A percentile compares a stretch with the other conserved stretches of the same genome.
phyloP scores from a whole-genome alignment of 2,888 invertebrate genomes.

The Stenodera caucasica region DNA sequence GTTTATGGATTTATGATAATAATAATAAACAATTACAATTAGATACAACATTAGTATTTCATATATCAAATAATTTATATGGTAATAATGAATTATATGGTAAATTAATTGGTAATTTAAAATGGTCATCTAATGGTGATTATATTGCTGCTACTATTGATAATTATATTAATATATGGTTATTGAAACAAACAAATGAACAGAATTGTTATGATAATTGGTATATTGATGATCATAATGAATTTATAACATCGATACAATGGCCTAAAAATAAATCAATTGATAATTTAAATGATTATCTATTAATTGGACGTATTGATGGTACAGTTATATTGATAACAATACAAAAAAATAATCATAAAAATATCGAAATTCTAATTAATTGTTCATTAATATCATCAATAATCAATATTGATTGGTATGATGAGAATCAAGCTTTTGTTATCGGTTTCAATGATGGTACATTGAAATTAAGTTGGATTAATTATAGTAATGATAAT shows the following conservation, averaged over 20 bases:
- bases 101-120: slow-evolving; percentile 53
- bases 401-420: slow-evolving; percentile 61
- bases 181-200: slow-evolving; percentile 50
- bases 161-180: slow-evolving; percentile 63
- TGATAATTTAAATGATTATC: slow-evolving; percentile 51
- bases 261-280: slow-evolving; percentile 55
- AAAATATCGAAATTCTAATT: slow-evolving; percentile 47
- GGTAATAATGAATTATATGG: slow-evolving; percentile 58
- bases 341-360: slow-evolving; percentile 41
- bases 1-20: slow-evolving; percentile 59
- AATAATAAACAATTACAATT: slow-evolving; percentile 48
- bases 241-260: slow-evolving; percentile 57
- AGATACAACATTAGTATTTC: slow-evolving; percentile 61
- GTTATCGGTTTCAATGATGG: slow-evolving; percentile 63
- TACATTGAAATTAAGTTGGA: slow-evolving; percentile 54
- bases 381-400: slow-evolving; percentile 55
- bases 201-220: slow-evolving; percentile 44
- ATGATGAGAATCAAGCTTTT: slow-evolving; percentile 59
- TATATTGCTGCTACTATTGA: slow-evolving; percentile 63
- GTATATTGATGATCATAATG: slow-evolving; percentile 56
- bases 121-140: slow-evolving; percentile 60
- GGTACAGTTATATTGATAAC: slow-evolving; percentile 56
- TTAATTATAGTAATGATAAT: slow-evolving; percentile 18
- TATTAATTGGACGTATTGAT: slow-evolving; percentile 60
- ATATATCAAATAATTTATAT: slow-evolving; percentile 56